Base-by-base conservation (phyloP, 2,888 invertebrate genomes). In the Caenorhabditis sp. region DNA sequence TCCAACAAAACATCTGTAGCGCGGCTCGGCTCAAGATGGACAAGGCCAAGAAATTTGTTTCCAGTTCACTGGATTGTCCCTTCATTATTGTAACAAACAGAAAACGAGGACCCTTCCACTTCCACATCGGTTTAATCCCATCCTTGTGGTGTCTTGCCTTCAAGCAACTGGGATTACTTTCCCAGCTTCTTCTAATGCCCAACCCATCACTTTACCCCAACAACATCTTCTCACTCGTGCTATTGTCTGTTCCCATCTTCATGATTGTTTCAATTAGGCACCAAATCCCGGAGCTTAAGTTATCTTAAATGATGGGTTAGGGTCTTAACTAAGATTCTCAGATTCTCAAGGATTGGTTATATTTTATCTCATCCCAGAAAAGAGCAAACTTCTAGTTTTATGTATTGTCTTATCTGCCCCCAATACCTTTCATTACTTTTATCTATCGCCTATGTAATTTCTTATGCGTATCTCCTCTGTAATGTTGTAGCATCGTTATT, bases 101-200 rank as follows among this genome's bases (percentile, higher is more conserved):
- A 9, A 9, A 24, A 52, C 20, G 35, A 2, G 59, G 35, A 46
- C 9, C 35, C 20, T 35, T 9, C 39, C 50, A 35, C 68, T 41
- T 43, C 55, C 43, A 68, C 68, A 59, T 68, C 59, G 52, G 59
- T 72, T 50, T 72, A 72, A 72, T 72, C 72, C 72, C 72, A 72
- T 72, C 72, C 72, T 32, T 63, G 45, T 27, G 52, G 30, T 52
- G 63, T 53, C 43, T 53, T 35, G 35, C 9, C 48, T 62, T 71
- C 48, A 58, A 72, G 56, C 43, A 52, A 72, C 56, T 32, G 63
- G 72, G 72, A 72, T 72, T 72, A 72, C 72, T 72, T 63, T 43
- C 55, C 63, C 50, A 63, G 72, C 72, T 72, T 72, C 61, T 62
- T 71, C 62, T 62, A 71, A 71, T 71, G 45, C 63, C 63, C 26